Evolutionary conservation across 2,113 vertebrate genomes (phyloP), one percentile per base, ranked within the genome.

Genomic region (Phalacrocorax carbo): DNA sequence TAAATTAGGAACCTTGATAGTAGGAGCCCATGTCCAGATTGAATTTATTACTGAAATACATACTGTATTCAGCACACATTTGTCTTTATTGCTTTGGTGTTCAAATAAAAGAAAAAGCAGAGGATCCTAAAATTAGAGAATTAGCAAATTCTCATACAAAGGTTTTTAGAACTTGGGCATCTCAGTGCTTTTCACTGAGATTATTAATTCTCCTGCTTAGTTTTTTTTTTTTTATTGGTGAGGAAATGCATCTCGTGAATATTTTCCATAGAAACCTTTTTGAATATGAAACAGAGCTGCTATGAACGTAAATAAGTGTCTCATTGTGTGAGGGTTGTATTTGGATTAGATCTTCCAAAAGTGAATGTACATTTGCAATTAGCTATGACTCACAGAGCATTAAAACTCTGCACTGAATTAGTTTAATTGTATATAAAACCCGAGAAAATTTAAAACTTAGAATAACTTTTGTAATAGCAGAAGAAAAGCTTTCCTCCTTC

Each of bases 371-470:
- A n/a, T 81, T 93, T 88, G 72, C 94, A 98, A 97, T 98, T 98
- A 98, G 88, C 51, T 96, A 86, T 98, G 97, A 98, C 82, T 98
- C 97, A 98, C 14, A 80, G 71, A 76, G 25, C 20, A 46, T 96
- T 92, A 89, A 96, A 97, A 88, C 48, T 88, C 84, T 86, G 46
- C 36, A 93, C 51, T 94, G 42, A 34, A 86, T 96, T 95, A 94
- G 34, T 72, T 96, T 91, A 97, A 97, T 84, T 88, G 29, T 97
- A 61, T 80, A 94, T 93, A 72, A 83, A 94, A 76, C 79, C 34
- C 2, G 1, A 62, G 36, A 80, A 88, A 90, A 93, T 60, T 1
- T 73, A 90, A 77, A 87, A 92, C 61, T 57, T 58, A 32, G 15
- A 89, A 46, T 81, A 96, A 88, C 10, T 62, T 86, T 90, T 77